These are phyloP conservation scores for Gila robusta DNA, from an alignment of 2,797 vertebrate species.

Conservation along the genomic window DNA sequence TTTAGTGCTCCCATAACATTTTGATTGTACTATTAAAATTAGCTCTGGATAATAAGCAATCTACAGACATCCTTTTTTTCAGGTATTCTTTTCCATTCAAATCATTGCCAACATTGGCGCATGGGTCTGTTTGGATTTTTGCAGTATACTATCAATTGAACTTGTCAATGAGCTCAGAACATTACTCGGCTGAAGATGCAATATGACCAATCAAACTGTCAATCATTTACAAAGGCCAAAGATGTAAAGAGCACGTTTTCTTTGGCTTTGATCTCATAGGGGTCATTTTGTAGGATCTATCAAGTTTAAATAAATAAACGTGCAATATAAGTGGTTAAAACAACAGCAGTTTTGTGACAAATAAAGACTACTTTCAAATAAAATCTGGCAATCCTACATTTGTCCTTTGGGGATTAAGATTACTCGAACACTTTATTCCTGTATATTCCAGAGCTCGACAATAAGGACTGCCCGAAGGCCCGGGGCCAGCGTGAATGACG, in stretches of 20 bases:
- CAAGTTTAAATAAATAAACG: background rate
- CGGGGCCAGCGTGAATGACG: too few species aligned
- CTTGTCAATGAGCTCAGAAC: background rate
- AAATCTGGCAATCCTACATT: background rate
- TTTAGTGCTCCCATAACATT: too few species aligned
- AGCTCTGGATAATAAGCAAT: too few species aligned
- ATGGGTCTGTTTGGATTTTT: background rate
- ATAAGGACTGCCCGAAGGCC: too few species aligned
- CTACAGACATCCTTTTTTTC: too few species aligned
- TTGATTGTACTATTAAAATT: too few species aligned
- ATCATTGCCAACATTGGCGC: background rate
- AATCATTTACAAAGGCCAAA: constrained; percentile 4
- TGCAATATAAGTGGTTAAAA: background rate
- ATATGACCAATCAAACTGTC: background rate
- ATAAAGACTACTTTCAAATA: background rate
- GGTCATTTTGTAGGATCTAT: background rate
- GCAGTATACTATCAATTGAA: background rate
- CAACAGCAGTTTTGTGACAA: background rate
- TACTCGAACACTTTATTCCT: background rate
- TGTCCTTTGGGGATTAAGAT: background rate
- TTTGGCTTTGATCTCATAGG: background rate
- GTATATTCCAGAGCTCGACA: background rate
- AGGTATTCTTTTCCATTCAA: background rate
- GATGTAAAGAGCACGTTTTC: background rate
- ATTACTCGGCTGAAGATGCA: background rate